Evolutionary conservation across 2,113 vertebrate genomes (phyloP), one percentile per base, ranked within the genome.

Genomic region (Arvicanthis niloticus): DNA sequence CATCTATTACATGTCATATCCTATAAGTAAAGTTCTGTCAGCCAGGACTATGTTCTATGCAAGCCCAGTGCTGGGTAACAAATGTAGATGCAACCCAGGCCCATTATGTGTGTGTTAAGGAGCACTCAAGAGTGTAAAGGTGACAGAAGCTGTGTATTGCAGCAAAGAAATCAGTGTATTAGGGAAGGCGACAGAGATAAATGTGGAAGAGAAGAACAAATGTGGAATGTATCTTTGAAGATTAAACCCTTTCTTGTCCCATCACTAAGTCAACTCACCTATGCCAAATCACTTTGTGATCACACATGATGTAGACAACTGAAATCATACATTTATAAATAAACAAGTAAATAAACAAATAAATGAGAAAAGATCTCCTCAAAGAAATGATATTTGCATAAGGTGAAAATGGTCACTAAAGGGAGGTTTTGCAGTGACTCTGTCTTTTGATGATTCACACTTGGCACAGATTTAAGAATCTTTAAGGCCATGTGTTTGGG

Each of bases 401-500:
- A 81, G 67, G 88, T 40, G 45, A n/a, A 82, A 85, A 76, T 17
- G 42, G 37, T 89, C 89, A 88, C 34, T 91, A 94, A 45, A 56
- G 37, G 37, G 68, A 91, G 29, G 56, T 94, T 96, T 53, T 91
- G 1, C 34, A 7, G 15, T 51, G 42, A 62, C 4, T 89, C 22
- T 89, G 17, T 86, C 40, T 48, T 80, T 92, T 45, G 51, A 8
- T 19, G 51, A 91, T 86, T 96, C 76, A 88, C 42, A 84, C 77
- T 91, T 26, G 19, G 93, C 67, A 87, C 62, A 78, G 48, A 81
- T 77, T 92, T 96, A 56, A 95, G 72, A 95, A 93, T 91, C 22
- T 65, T 80, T 82, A 87, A 95, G 91, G 68, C 67, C 37, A 89
- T 89, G 19, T 56, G 62, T 94, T 95, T 84, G 42, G 86, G 29